phyloP scores from a whole-genome alignment of 2,888 invertebrate species.

The Leistus spinibarbis region DNA sequence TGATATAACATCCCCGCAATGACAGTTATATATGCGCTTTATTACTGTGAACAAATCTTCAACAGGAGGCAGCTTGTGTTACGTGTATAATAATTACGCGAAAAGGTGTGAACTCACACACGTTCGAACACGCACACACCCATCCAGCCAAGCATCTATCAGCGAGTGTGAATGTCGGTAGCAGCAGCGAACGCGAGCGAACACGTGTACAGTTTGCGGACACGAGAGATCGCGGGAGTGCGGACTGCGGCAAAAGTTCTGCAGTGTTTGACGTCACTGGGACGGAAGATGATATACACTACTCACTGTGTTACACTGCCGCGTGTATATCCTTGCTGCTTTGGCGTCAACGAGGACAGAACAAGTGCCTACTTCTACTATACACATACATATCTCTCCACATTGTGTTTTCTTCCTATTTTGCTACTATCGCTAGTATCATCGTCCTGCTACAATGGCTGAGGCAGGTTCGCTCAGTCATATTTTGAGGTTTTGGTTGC shows the following conservation, averaged over 20 bases:
- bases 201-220: conserved; percentile 1
- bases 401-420: neutral
- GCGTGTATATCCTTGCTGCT: neutral
- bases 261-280: conserved; percentile 35
- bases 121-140: neutral
- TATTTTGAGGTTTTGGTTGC: neutral
- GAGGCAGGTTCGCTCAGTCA: neutral
- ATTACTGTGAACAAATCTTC: neutral
- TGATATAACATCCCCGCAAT: too few species aligned
- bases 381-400: neutral
- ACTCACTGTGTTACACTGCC: neutral
- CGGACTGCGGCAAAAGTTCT: conserved; percentile 21
- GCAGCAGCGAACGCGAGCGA: neutral
- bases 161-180: neutral
- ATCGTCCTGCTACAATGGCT: neutral
- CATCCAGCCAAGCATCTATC: neutral
- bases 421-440: neutral
- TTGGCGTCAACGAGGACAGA: neutral
- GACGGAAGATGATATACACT: conserved; percentile 33
- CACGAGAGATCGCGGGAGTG: conserved; percentile 6
- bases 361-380: neutral
- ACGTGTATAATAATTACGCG: neutral
- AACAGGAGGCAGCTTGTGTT: neutral
- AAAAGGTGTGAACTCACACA: neutral
- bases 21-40: neutral